Percentiles rank a stretch among this genome's conserved stretches.
Evolutionary conservation across 2,113 vertebrate species (phyloP).

Genomic region (Coreoperca whiteheadi): DNA sequence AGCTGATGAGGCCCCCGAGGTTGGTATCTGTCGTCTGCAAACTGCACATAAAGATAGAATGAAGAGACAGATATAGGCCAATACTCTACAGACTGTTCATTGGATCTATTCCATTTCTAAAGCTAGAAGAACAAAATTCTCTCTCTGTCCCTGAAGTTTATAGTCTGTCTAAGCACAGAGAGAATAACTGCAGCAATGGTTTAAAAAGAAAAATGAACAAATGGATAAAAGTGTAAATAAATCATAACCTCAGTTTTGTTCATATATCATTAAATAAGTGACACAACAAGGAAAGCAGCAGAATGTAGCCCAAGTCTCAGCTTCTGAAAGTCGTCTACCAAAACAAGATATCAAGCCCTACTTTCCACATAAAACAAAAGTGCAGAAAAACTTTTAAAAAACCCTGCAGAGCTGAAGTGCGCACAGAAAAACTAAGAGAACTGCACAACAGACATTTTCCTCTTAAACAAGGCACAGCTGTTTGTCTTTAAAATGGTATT

Average conservation of each 20-base stretch:
- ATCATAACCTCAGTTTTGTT: slow-evolving; percentile 56
- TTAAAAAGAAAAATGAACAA: slow-evolving; percentile 24
- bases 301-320: slow-evolving; percentile 22
- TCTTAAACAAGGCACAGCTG: slow-evolving; percentile 6
- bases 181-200: slow-evolving; percentile 26
- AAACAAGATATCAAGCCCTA: slow-evolving; percentile 46
- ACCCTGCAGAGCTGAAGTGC: not conserved
- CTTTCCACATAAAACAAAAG: slow-evolving; percentile 49
- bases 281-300: slow-evolving; percentile 19
- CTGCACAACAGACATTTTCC: slow-evolving; percentile 14
- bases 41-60: slow-evolving; percentile 34
- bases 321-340: slow-evolving; percentile 27
- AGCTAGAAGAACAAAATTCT: slow-evolving; percentile 10
- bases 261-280: slow-evolving; percentile 58
- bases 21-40: slow-evolving; percentile 40
- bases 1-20: slow-evolving; percentile 15
- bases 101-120: slow-evolving; percentile 26
- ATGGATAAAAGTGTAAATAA: slow-evolving; percentile 58
- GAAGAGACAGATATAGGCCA: slow-evolving; percentile 58
- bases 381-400: slow-evolving; percentile 36
- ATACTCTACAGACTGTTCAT: slow-evolving; percentile 26
- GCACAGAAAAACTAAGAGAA: slow-evolving; percentile 19
- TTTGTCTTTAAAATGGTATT: slow-evolving; percentile 1
- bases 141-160: slow-evolving; percentile 30
- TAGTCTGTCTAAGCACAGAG: slow-evolving; percentile 22